Percentiles rank a stretch among this genome's conserved stretches.
Evolutionary conservation across 2,797 vertebrate genomes (phyloP).

Genomic region (Hemibagrus guttatus): DNA sequence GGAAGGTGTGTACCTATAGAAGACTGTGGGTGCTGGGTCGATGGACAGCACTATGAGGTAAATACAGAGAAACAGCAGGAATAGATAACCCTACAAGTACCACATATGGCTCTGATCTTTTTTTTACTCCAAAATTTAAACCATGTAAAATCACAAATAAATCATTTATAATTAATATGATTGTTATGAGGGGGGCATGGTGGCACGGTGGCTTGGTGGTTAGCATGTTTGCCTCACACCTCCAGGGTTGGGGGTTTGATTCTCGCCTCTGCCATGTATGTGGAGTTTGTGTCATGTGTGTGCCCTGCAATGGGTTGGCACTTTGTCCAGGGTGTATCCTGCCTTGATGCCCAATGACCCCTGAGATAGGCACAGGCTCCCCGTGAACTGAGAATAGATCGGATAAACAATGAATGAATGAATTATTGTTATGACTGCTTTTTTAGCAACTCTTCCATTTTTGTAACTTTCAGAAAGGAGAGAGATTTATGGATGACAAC

Average conservation of each 20-base stretch:
- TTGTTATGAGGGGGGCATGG: background rate
- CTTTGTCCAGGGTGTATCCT: no score
- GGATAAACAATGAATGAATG: no score
- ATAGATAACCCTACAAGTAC: background rate
- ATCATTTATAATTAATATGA: background rate
- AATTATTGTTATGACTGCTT: no score
- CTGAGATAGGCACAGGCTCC: no score
- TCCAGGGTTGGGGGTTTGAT: no score
- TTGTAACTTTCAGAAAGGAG: constrained; percentile 67
- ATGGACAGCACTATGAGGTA: constrained; percentile 74
- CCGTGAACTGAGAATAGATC: no score
- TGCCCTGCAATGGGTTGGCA: no score
- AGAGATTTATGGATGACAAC: constrained; percentile 61
- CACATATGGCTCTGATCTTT: background rate
- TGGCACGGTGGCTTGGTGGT: no score
- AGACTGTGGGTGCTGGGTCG: constrained; percentile 81
- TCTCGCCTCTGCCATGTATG: no score
- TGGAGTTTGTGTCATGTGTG: no score
- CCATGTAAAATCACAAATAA: background rate
- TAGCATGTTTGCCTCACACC: no score
- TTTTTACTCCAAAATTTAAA: background rate
- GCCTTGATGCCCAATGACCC: no score
- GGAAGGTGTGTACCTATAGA: constrained; percentile 73
- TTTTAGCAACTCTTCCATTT: background rate
- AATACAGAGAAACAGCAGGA: constrained; percentile 11